phyloP scores from a whole-genome alignment of 1,140 invertebrate genomes.

The Drosophila persimilis region DNA sequence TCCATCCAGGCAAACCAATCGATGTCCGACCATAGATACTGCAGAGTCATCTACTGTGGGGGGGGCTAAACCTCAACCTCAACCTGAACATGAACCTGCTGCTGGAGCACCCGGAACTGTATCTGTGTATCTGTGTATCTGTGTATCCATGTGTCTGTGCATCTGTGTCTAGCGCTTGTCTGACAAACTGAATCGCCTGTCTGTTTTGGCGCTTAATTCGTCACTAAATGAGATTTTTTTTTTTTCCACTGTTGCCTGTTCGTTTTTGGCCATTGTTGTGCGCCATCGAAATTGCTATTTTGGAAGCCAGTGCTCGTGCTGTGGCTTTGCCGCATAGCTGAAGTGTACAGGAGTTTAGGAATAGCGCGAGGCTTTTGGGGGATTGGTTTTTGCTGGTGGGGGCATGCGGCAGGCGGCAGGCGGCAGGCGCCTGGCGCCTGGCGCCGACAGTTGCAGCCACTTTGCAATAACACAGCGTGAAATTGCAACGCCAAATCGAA shows the following conservation, averaged over 20 bases:
- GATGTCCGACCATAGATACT: constrained; percentile 70
- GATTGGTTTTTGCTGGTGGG: background rate
- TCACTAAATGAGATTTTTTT: constrained; percentile 81
- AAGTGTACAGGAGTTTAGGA: constrained; percentile 6
- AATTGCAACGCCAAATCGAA: constrained; percentile 83
- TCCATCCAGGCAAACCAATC: constrained; percentile 62
- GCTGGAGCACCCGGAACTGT: background rate
- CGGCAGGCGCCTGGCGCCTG: constrained; percentile 54
- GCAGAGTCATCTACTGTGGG: constrained; percentile 46
- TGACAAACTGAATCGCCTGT: constrained; percentile 74
- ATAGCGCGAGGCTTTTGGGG: too few species aligned
- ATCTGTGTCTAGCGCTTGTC: constrained; percentile 55
- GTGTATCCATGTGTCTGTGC: constrained; percentile 19
- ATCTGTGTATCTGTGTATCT: constrained; percentile 12
- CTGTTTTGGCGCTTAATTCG: constrained; percentile 82
- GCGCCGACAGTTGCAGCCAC: constrained; percentile 73
- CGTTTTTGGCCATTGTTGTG: constrained; percentile 56
- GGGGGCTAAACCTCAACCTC: constrained; percentile 17
- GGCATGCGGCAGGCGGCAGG: background rate
- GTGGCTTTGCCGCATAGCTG: constrained; percentile 34
- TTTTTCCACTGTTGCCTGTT: constrained; percentile 26
- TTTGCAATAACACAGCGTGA: constrained; percentile 83
- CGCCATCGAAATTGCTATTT: constrained; percentile 67
- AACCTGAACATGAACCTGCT: background rate
- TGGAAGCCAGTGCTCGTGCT: constrained; percentile 43